Evolutionary conservation across 2,888 invertebrate genomes (phyloP).

Genomic region (Micoletzkya japonica): DNA sequence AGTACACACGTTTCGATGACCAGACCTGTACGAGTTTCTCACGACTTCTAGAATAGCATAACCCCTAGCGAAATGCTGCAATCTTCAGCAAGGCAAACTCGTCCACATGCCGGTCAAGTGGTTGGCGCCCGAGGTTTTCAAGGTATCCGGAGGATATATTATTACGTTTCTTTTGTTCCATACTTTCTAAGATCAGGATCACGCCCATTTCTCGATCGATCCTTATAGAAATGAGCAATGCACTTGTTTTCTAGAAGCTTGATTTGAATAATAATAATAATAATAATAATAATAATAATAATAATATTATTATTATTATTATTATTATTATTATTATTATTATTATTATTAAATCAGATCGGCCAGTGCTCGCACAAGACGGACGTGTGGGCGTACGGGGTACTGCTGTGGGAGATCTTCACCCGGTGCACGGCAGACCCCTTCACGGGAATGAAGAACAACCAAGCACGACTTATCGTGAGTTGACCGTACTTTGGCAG

Average conservation of each 20-base stretch:
- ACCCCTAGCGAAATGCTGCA: neutral
- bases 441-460: conserved; percentile 21
- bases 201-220: neutral
- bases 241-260: neutral
- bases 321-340: neutral
- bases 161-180: no score
- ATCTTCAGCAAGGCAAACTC: conserved; percentile 32
- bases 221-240: neutral
- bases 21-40: no score
- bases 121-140: conserved; percentile 41
- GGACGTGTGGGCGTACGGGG: conserved; percentile 16
- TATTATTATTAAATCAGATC: neutral
- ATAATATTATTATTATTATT: no score
- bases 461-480: conserved; percentile 1
- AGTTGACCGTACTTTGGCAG: no score
- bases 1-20: neutral
- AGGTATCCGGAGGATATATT: neutral
- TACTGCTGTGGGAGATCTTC: conserved; percentile 28
- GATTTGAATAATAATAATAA: neutral
- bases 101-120: conserved; percentile 40
- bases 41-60: no score
- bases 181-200: no score
- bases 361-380: conserved; percentile 22
- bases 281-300: neutral
- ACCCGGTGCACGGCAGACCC: conserved; percentile 13